phyloP scores from a whole-genome alignment of 2,888 invertebrate species.

The Eutolmus rufibarbis region DNA sequence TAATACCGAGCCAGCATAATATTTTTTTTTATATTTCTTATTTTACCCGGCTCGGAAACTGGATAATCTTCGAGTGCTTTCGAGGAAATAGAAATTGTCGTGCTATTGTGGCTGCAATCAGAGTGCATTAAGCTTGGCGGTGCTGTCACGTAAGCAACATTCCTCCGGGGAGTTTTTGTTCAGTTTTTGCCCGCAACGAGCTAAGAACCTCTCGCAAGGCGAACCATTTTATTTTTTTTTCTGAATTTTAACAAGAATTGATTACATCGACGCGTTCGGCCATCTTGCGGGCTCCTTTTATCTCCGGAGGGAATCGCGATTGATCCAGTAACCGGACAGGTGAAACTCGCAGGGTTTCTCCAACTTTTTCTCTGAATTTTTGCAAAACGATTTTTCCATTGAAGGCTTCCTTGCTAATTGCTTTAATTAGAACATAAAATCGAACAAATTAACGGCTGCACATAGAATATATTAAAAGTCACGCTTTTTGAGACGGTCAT shows the following conservation, averaged over 20 bases:
- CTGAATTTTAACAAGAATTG: neutral
- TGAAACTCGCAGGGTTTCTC: neutral
- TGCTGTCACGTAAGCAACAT: neutral
- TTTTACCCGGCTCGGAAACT: neutral
- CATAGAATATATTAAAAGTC: neutral
- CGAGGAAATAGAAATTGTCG: slow-evolving; percentile 1
- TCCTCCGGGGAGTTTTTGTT: neutral
- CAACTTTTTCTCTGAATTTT: neutral
- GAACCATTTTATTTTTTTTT: neutral
- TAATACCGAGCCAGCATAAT: slow-evolving; percentile 5
- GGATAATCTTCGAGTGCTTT: slow-evolving; percentile 3
- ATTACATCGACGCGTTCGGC: neutral
- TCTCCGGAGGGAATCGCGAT: neutral
- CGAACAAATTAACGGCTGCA: neutral
- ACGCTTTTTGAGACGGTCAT: neutral
- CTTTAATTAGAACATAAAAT: neutral
- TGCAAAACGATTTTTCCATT: neutral
- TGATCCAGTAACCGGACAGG: neutral
- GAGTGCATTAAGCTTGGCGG: neutral
- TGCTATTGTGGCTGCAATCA: neutral
- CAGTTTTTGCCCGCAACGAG: neutral
- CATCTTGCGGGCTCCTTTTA: neutral
- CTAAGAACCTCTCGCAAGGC: neutral
- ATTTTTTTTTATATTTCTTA: neutral
- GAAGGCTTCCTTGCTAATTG: neutral